Evolutionary conservation across 2,888 invertebrate genomes (phyloP).

Genomic region (Omphaloscelis lunosa): DNA sequence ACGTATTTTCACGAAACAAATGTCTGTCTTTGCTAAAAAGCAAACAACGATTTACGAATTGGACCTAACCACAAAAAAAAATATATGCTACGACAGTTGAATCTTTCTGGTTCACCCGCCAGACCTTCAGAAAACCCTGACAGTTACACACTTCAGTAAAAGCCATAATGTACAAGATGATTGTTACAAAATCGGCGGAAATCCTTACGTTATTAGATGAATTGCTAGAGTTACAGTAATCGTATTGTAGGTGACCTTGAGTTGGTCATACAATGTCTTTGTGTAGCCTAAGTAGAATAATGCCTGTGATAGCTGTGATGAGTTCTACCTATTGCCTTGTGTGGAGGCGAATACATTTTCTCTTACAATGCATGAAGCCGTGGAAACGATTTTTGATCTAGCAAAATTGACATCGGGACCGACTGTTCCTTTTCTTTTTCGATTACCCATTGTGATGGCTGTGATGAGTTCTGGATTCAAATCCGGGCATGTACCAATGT

Average conservation of each 20-base stretch:
- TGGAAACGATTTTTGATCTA: not conserved
- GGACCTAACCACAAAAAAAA: too few species aligned
- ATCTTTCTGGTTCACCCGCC: slow-evolving; percentile 12
- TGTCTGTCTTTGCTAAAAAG: too few species aligned
- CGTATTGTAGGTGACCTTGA: slow-evolving; percentile 29
- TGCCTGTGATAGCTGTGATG: slow-evolving; percentile 2
- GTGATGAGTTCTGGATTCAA: too few species aligned
- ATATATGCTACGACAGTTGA: not conserved
- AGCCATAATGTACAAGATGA: slow-evolving; percentile 24
- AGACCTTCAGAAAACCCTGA: slow-evolving; percentile 47
- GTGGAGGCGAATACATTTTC: not conserved
- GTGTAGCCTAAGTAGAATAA: not conserved
- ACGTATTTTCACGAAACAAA: not conserved
- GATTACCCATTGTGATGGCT: not conserved
- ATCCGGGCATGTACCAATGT: too few species aligned
- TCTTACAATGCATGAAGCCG: not conserved
- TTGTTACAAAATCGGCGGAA: slow-evolving; percentile 53
- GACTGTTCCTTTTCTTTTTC: not conserved
- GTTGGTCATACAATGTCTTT: slow-evolving; percentile 39
- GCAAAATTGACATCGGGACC: not conserved
- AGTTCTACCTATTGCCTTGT: slow-evolving; percentile 2
- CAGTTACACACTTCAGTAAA: not conserved
- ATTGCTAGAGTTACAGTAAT: slow-evolving; percentile 38
- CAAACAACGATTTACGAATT: too few species aligned
- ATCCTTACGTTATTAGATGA: slow-evolving; percentile 49